Conservation (phyloP, 92 coral and sea anemone genomes). For the Umimayanthus kanabou region DNA sequence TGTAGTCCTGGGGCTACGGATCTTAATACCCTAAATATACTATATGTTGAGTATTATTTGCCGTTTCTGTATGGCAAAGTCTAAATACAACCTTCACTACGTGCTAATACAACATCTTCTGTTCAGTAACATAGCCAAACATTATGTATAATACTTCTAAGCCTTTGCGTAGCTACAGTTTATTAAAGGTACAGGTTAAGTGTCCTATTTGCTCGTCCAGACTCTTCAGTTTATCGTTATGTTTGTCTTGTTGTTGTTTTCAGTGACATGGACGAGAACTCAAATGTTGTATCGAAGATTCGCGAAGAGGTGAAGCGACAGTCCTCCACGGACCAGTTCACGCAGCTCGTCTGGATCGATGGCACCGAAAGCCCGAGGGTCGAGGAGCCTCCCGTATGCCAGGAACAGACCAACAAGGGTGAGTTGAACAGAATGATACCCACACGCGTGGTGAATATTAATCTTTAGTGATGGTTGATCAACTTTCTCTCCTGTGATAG, state of each 20-base stretch:
- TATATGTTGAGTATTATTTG: no score
- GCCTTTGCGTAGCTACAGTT: background rate
- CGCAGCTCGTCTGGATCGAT: conserved; percentile 97
- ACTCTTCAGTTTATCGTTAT: background rate
- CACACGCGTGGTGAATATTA: background rate
- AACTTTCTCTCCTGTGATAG: background rate
- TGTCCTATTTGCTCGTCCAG: background rate
- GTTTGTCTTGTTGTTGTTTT: conserved; percentile 7
- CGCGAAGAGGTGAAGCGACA: conserved; percentile 51
- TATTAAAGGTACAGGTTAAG: background rate
- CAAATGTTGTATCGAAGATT: background rate
- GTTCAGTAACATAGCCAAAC: background rate
- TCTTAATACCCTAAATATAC: no score
- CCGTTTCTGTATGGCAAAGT: no score
- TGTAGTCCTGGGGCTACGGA: no score
- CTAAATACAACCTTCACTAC: background rate
- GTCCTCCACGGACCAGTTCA: conserved; percentile 81
- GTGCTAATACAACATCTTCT: background rate
- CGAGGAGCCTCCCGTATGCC: conserved; percentile 37
- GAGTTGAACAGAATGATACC: background rate
- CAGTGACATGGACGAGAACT: conserved; percentile 44
- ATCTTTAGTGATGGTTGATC: background rate
- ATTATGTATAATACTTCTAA: background rate
- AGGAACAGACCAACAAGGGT: conserved; percentile 12
- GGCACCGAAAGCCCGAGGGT: conserved; percentile 80